phyloP scores from a whole-genome alignment of 2,888 invertebrate genomes.

The Parnassius mnemosyne region DNA sequence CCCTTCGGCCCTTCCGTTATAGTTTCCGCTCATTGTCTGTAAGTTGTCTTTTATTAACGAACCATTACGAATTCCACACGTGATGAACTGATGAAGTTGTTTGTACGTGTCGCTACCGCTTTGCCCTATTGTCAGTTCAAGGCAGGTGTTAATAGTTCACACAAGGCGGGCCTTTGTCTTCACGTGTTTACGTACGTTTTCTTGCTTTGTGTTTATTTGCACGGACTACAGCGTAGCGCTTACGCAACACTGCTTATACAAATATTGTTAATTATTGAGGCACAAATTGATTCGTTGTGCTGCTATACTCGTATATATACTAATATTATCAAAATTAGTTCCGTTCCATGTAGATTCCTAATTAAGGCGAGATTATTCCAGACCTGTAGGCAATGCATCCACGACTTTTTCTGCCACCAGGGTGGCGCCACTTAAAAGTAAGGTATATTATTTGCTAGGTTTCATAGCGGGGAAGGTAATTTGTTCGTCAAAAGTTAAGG shows the following conservation, averaged over 20 bases:
- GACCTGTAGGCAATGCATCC: too few relatives aligned
- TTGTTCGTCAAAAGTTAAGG: too few relatives aligned
- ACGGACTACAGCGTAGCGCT: slow-evolving; percentile 15
- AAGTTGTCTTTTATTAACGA: slow-evolving; percentile 21
- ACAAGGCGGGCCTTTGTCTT: slow-evolving; percentile 43
- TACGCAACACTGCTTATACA: slow-evolving; percentile 21
- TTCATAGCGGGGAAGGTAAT: too few relatives aligned
- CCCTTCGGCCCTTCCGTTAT: not conserved
- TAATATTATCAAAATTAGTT: not conserved
- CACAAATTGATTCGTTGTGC: not conserved
- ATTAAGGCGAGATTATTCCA: too few relatives aligned
- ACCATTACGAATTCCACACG: slow-evolving; percentile 16
- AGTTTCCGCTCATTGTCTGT: slow-evolving; percentile 25
- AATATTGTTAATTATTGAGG: slow-evolving; percentile 20
- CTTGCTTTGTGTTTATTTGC: slow-evolving; percentile 16
- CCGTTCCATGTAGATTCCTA: not conserved
- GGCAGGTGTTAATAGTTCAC: slow-evolving; percentile 25
- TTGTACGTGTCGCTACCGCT: slow-evolving; percentile 7
- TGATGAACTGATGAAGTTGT: slow-evolving; percentile 10
- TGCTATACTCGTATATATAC: not conserved
- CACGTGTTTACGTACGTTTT: slow-evolving; percentile 45
- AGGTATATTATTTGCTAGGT: too few relatives aligned
- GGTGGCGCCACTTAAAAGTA: too few relatives aligned
- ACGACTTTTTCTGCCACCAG: too few relatives aligned
- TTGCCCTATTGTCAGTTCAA: slow-evolving; percentile 19